These are phyloP conservation scores for Nibea coibor DNA, from an alignment of 2,113 vertebrate genomes.

Conservation along the genomic window DNA sequence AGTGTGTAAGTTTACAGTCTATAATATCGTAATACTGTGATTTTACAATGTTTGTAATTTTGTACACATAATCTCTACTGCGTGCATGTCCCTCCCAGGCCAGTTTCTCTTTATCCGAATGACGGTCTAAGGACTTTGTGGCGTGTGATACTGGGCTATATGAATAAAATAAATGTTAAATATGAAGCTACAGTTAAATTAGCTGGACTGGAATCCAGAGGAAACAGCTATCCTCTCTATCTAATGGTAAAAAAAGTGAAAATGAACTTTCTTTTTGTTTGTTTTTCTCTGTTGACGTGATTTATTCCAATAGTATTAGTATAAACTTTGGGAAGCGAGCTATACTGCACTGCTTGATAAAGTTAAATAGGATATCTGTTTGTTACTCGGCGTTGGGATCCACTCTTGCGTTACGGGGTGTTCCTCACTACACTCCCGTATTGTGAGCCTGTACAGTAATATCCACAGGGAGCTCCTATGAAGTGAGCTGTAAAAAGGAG, in stretches of 20 bases:
- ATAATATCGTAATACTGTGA: neutral
- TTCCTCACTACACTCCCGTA: constrained; percentile 8
- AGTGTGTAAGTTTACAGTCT: neutral
- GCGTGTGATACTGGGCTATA: too few species aligned
- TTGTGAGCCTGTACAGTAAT: constrained; percentile 34
- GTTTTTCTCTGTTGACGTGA: neutral
- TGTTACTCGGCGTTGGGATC: neutral
- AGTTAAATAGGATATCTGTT: neutral
- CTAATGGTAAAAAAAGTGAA: neutral
- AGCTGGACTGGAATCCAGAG: neutral
- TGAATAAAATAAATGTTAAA: too few species aligned
- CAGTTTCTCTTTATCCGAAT: too few species aligned
- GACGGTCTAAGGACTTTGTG: neutral
- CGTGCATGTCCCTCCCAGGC: too few species aligned
- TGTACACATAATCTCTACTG: too few species aligned
- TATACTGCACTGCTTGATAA: neutral
- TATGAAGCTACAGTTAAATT: neutral
- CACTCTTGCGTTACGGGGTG: neutral
- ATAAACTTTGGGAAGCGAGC: neutral
- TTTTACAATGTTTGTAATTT: neutral
- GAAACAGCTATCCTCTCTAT: neutral
- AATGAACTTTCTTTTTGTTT: neutral
- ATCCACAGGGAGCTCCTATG: constrained; percentile 47
- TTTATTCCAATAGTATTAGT: neutral
- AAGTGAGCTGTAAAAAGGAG: constrained; percentile 56